Base-by-base conservation (phyloP, 2,113 vertebrate genomes). In the Macquaria ambigua region DNA sequence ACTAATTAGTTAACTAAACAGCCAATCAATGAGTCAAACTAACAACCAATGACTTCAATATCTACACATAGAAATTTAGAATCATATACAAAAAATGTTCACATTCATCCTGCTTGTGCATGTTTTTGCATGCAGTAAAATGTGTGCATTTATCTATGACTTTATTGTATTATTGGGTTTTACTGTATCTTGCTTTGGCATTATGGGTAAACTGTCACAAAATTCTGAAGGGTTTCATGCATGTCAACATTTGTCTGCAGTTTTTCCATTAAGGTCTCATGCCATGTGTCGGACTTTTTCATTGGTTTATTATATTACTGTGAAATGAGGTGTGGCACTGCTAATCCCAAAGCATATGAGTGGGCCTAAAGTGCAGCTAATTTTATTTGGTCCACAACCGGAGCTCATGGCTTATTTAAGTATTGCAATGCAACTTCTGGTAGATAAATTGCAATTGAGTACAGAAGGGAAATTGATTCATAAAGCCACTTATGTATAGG, bases 41-140 rank as follows among this genome's bases (percentile, higher is more conserved):
- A 75, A 75, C 41, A 67, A 58, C 28, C 31, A 66, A 39, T 20
- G 4, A 71, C 16, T 61, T 28, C 25, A 43, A 5, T 52, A 50
- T 39, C 3, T 55, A 23, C 20, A 31, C 4, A 41, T 1, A n/a
- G 9, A 63, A 18, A 85, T 34, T 31, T 23, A 39, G 8, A 15
- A 46, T 15, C 59, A 12, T 52, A 28, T 21, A n/a, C 10, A 61
- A 61, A 31, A 18, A 15, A 23, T 18, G 10, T 28, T 11, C 15
- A 39, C 56, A 39, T 37, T 34, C 39, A 50, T 76, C 14, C 31
- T 77, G 48, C 67, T 53, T 66, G 25, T 80, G 79, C 81, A 85
- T 89, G 68, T 46, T 74, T 23, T 63, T 74, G 70, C 50, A 84
- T 81, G 58, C 43, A 48, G 20, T 52, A 25, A 48, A 58, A 88